Evolutionary conservation across 2,888 invertebrate species (phyloP), one percentile per base, ranked within the genome.

Genomic region (Carpatolechia fugitivella): DNA sequence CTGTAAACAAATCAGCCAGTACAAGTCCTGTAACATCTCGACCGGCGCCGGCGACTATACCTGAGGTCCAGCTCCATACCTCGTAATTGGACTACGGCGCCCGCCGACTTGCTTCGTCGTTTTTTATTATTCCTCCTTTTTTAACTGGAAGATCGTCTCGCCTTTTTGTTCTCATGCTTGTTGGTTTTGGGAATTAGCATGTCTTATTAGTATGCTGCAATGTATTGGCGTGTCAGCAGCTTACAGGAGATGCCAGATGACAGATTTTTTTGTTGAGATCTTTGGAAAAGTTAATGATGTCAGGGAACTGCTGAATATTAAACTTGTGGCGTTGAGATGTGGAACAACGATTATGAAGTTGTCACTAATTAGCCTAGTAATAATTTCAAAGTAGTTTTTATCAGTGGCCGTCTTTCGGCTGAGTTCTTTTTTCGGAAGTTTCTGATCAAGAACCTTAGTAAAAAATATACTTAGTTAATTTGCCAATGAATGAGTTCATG

Each of bases 141-240:
- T 88, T 82, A 72, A 74, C 69, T 29, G 44, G 44, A 24, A 29
- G 72, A 70, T 69, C 76, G 72, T 71, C 70, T 69, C 64, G 62
- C 61, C 60, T 74, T 81, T 82, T 80, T 77, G 72, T 73, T 74
- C 74, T 50, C 59, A 67, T 71, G 80, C 80, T 84, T 90, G 90
- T 90, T 90, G 90, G 86, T 90, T 90, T 90, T 89, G 79, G 82
- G 81, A 89, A 90, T 90, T 90, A 90, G 90, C 87, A 85, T 86
- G 90, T 89, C 90, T 88, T 88, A 86, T 90, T 89, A 88, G 82
- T 89, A 85, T 90, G 85, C 85, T 76, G 87, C 86, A 74, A 71
- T 61, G 74, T 82, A 87, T 89, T 84, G 82, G 77, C 82, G 82
- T 85, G 84, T 84, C 80, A 83, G 82, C 85, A 11, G 24, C 36